These are phyloP conservation scores for Catostylus mosaicus DNA, from an alignment of 30 jellyfish, hydroid and myxozoan genomes.

Conservation along the genomic window DNA sequence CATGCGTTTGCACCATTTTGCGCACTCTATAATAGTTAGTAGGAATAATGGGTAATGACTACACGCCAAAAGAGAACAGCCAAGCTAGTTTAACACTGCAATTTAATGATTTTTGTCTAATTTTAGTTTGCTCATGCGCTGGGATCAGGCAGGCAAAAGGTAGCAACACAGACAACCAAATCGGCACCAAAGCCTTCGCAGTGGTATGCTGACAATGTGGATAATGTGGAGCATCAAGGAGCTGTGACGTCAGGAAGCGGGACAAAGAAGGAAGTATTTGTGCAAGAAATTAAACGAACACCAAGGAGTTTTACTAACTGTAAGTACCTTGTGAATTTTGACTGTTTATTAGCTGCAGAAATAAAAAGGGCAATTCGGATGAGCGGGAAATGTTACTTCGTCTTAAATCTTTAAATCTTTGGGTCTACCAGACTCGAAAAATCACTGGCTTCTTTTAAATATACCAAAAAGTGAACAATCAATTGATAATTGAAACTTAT, in stretches of 20 bases:
- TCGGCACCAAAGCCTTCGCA: slow-evolving; percentile 32
- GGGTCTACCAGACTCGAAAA: too few relatives aligned
- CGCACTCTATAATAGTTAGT: too few relatives aligned
- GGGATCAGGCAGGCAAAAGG: slow-evolving; percentile 50
- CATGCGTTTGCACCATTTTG: too few relatives aligned
- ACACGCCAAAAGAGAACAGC: too few relatives aligned
- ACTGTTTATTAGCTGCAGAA: too few relatives aligned
- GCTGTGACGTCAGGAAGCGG: slow-evolving; percentile 9
- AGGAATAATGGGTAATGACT: too few relatives aligned
- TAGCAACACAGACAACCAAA: slow-evolving; percentile 26
- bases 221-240: not conserved
- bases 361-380: too few relatives aligned
- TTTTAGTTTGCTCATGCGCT: slow-evolving; percentile 72
- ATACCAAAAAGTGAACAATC: too few relatives aligned
- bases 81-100: not conserved
- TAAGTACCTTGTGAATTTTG: slow-evolving; percentile 1
- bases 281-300: slow-evolving; percentile 29
- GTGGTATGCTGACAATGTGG: slow-evolving; percentile 53
- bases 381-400: too few relatives aligned
- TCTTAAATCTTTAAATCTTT: too few relatives aligned
- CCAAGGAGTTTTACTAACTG: not conserved
- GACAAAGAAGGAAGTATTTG: slow-evolving; percentile 26
- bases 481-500: too few relatives aligned
- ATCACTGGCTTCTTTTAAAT: too few relatives aligned
- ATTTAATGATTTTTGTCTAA: not conserved